Evolutionary conservation across 2,113 vertebrate genomes (phyloP).

Genomic region (Muscicapa adusta): DNA sequence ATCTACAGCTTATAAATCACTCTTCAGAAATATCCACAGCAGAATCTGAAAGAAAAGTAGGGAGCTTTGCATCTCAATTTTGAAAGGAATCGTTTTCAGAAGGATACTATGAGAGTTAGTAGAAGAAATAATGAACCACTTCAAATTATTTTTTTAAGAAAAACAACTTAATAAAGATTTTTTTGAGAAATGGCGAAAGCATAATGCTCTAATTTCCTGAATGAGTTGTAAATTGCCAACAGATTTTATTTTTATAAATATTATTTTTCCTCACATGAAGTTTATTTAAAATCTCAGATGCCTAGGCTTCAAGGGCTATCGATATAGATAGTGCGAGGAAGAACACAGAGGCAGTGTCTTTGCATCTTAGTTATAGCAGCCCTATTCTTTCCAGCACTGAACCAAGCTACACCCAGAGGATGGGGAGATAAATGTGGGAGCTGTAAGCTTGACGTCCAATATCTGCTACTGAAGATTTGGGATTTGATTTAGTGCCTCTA

Average conservation of each 20-base stretch:
- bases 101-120: background rate
- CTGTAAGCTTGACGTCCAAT: slow-evolving; percentile 63
- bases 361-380: slow-evolving; percentile 59
- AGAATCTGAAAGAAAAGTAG: background rate
- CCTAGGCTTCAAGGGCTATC: background rate
- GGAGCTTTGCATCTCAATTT: background rate
- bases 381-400: background rate
- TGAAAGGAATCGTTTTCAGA: slow-evolving; percentile 41
- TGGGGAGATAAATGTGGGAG: slow-evolving; percentile 65
- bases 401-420: background rate
- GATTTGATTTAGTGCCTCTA: slow-evolving; percentile 73
- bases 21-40: background rate
- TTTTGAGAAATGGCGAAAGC: background rate
- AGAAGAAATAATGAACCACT: background rate
- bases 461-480: slow-evolving; percentile 68
- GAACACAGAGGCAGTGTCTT: background rate
- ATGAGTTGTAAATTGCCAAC: background rate
- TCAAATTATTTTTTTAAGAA: background rate
- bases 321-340: background rate
- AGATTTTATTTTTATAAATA: background rate
- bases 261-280: background rate
- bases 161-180: background rate
- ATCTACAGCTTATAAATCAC: background rate
- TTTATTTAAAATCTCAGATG: background rate
- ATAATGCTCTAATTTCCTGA: background rate